Conservation (phyloP, 2,797 vertebrate genomes). For the Chromis chromis region DNA sequence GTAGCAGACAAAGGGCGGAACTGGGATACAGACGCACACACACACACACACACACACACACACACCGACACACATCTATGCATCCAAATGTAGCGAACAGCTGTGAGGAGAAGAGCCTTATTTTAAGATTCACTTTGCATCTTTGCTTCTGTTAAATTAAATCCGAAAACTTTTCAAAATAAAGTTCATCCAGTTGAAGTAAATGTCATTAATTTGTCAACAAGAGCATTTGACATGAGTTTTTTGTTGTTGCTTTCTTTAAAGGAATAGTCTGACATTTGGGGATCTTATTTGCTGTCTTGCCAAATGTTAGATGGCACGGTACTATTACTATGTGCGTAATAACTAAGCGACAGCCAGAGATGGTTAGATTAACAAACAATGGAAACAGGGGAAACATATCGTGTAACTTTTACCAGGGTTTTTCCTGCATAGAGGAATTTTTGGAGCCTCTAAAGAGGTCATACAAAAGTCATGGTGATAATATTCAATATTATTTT, state of each 20-base stretch:
- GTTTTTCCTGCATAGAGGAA: no score
- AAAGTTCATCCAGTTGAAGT: neutral
- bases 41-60: conserved; percentile 22
- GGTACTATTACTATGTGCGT: neutral
- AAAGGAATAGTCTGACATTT: no score
- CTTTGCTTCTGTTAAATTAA: neutral
- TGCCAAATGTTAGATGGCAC: neutral
- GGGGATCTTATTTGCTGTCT: neutral
- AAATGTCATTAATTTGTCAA: neutral
- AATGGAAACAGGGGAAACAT: no score
- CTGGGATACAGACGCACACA: conserved; percentile 49
- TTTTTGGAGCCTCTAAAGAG: no score
- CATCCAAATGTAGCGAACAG: conserved; percentile 55
- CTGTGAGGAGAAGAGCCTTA: conserved; percentile 31
- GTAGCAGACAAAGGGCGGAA: conserved; percentile 83
- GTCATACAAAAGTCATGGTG: no score
- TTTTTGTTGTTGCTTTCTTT: neutral
- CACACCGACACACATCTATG: conserved; percentile 11
- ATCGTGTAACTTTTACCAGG: no score
- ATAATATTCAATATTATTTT: no score
- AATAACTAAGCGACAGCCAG: neutral
- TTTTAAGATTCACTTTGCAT: conserved; percentile 7
- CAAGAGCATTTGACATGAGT: no score
- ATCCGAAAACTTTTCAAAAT: neutral
- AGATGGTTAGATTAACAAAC: conserved; percentile 3